Percentiles rank a stretch among this genome's conserved stretches.
These are phyloP conservation scores for Samia ricini DNA, from an alignment of 1,140 invertebrate genomes.

Conservation along the genomic window DNA sequence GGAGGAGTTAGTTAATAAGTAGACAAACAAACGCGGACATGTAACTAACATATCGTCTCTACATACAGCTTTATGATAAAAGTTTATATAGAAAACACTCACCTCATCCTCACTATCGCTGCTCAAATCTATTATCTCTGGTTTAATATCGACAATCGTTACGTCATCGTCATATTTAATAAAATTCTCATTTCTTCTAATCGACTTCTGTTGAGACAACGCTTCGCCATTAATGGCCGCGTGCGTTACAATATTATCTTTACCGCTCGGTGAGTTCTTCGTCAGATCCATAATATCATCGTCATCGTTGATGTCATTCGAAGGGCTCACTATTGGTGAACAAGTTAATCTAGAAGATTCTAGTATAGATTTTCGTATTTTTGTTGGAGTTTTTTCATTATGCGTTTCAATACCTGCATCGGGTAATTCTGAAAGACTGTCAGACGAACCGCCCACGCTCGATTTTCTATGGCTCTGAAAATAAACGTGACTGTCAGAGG, in stretches of 20 bases:
- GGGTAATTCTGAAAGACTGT: slow-evolving; percentile 18
- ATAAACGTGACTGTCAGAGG: slow-evolving; percentile 3
- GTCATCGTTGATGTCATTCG: slow-evolving; percentile 46
- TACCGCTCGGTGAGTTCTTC: slow-evolving; percentile 7
- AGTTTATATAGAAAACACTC: too few relatives aligned
- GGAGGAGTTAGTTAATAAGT: too few relatives aligned
- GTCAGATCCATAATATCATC: slow-evolving; percentile 30
- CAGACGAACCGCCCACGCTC: slow-evolving; percentile 7
- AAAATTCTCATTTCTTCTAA: slow-evolving; percentile 33
- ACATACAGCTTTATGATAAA: too few relatives aligned
- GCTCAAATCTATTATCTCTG: slow-evolving; percentile 60
- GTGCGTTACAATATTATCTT: background rate
- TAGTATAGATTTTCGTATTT: slow-evolving; percentile 16
- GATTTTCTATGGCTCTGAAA: slow-evolving; percentile 30
- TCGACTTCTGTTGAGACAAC: slow-evolving; percentile 14
- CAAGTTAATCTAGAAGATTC: slow-evolving; percentile 45
- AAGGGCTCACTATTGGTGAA: slow-evolving; percentile 52
- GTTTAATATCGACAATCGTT: slow-evolving; percentile 52
- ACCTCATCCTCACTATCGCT: slow-evolving; percentile 66
- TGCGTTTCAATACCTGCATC: slow-evolving; percentile 8
- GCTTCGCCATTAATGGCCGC: slow-evolving; percentile 26
- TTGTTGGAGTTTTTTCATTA: slow-evolving; percentile 24
- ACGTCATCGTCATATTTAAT: slow-evolving; percentile 51
- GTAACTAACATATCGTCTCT: too few relatives aligned
- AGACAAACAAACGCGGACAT: too few relatives aligned